A percentile compares a stretch with the other conserved stretches of the same genome.
Conservation (phyloP, 2,113 vertebrate species). For the Ibidorhyncha struthersii region DNA sequence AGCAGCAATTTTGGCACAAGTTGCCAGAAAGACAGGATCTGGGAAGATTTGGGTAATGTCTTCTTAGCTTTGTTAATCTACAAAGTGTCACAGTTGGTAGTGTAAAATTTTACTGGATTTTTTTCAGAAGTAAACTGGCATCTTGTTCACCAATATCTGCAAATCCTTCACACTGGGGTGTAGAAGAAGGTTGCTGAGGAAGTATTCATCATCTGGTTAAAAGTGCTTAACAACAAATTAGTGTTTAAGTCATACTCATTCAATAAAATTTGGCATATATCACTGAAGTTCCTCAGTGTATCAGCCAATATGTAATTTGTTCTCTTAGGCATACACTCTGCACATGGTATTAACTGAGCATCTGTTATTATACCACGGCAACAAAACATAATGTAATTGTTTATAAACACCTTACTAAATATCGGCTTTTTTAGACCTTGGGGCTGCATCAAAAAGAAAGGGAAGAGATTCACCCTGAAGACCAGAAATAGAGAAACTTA, state of each 20-base stretch:
- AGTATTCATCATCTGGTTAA: background rate
- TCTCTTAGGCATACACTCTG: background rate
- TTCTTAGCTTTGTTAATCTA: background rate
- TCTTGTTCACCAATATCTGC: background rate
- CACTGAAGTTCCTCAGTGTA: background rate
- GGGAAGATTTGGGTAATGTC: background rate
- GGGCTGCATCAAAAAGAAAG: background rate
- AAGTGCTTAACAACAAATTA: background rate
- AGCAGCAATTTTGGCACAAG: background rate
- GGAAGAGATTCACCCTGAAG: background rate
- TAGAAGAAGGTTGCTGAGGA: background rate
- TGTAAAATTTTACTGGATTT: background rate
- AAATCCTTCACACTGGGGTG: background rate
- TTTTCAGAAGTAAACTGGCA: background rate
- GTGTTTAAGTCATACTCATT: background rate
- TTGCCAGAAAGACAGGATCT: background rate
- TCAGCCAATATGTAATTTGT: background rate
- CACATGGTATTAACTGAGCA: background rate
- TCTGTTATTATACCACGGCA: background rate
- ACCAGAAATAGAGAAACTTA: background rate
- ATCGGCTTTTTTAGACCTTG: background rate
- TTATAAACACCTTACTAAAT: background rate
- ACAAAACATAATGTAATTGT: background rate
- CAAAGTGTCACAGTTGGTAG: background rate
- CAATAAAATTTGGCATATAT: background rate